Conservation (phyloP, 92 coral and sea anemone genomes). For the Pocillopora grandis region DNA sequence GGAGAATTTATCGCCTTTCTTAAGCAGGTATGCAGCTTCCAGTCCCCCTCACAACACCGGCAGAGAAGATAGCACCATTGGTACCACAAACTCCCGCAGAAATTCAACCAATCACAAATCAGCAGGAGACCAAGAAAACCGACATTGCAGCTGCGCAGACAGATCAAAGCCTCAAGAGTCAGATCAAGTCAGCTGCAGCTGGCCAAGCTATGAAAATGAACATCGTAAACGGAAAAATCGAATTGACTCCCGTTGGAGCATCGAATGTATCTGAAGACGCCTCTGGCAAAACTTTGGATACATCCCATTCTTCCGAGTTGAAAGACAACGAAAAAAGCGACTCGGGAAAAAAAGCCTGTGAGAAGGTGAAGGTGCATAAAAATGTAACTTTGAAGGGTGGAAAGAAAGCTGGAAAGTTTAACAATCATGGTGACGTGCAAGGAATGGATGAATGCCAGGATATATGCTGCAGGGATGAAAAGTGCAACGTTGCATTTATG, state of each 20-base stretch:
- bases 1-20: background rate
- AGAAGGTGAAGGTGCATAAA: slow-evolving; percentile 65
- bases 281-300: slow-evolving; percentile 8
- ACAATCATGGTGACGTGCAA: slow-evolving; percentile 87
- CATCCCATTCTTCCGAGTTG: slow-evolving; percentile 24
- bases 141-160: slow-evolving; percentile 20
- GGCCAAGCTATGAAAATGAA: slow-evolving; percentile 95
- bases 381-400: slow-evolving; percentile 97
- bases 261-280: slow-evolving; percentile 31
- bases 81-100: slow-evolving; percentile 14
- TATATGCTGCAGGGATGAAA: slow-evolving; percentile 75
- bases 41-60: slow-evolving; percentile 11
- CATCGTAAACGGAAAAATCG: slow-evolving; percentile 85
- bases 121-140: slow-evolving; percentile 45
- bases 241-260: slow-evolving; percentile 74
- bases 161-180: slow-evolving; percentile 50
- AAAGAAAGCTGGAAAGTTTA: slow-evolving; percentile 89
- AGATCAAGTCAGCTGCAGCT: slow-evolving; percentile 81
- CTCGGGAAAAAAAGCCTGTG: slow-evolving; percentile 57
- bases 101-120: slow-evolving; percentile 12
- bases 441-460: slow-evolving; percentile 85
- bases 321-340: slow-evolving; percentile 26
- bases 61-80: slow-evolving; percentile 29
- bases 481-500: slow-evolving; percentile 91
- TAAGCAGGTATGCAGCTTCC: slow-evolving; percentile 29